Conservation (phyloP, 2,797 vertebrate species). For the Sebastes reedi region DNA sequence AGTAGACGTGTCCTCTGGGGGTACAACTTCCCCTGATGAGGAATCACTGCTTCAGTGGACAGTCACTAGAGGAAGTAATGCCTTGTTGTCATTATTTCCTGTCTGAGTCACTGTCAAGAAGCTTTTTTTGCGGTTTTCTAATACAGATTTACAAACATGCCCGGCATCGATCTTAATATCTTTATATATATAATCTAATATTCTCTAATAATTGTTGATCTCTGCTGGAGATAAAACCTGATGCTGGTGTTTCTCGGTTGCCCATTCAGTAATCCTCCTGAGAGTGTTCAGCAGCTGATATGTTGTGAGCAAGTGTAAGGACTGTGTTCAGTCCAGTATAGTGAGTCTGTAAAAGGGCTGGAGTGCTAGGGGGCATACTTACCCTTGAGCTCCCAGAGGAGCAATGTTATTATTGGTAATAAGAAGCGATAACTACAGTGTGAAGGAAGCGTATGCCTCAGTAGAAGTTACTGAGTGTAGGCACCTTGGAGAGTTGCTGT, state of each 20-base stretch:
- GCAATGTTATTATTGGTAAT: constrained; percentile 85
- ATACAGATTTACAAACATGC: background rate
- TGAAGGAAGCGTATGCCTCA: constrained; percentile 65
- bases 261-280: constrained; percentile 37
- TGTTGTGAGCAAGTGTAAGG: constrained; percentile 37
- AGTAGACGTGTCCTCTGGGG: background rate
- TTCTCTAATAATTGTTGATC: constrained; percentile 7
- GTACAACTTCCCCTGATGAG: background rate
- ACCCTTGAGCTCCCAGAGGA: constrained; percentile 82
- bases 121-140: background rate
- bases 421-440: constrained; percentile 83
- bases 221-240: constrained; percentile 39
- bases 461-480: constrained; percentile 50
- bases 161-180: background rate
- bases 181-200: background rate
- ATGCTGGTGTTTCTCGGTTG: constrained; percentile 51
- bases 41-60: background rate
- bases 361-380: constrained; percentile 83
- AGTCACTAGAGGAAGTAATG: background rate
- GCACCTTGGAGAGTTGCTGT: constrained; percentile 50
- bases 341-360: constrained; percentile 69
- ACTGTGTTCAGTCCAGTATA: constrained; percentile 53
- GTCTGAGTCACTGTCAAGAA: background rate
- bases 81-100: background rate
- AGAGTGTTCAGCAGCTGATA: constrained; percentile 48